Conservation (phyloP, 2,888 invertebrate genomes). For the Drosophila meridiana region DNA sequence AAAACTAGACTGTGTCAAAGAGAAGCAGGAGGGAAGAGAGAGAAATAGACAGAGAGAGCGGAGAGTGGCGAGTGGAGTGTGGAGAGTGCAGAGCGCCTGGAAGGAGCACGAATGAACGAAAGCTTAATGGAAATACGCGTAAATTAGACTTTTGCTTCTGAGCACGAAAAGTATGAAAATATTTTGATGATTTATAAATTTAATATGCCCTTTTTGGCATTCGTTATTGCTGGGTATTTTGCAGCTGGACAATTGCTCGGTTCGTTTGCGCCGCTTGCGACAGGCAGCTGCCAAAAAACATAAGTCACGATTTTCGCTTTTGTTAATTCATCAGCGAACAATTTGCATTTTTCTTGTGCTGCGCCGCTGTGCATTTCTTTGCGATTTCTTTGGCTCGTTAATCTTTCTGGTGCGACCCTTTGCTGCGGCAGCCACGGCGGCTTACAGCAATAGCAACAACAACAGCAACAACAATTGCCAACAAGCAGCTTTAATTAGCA, state of each 20-base stretch:
- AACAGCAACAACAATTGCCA: conserved; percentile 43
- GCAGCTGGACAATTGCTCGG: conserved; percentile 59
- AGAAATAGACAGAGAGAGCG: neutral
- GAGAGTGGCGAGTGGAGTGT: neutral
- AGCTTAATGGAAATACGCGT: conserved; percentile 12
- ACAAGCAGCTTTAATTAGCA: conserved; percentile 79
- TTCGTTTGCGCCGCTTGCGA: conserved; percentile 52
- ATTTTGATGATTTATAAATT: neutral
- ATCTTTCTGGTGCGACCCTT: conserved; percentile 74
- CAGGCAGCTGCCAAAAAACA: conserved; percentile 81
- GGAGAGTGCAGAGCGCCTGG: neutral
- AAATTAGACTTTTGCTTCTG: neutral
- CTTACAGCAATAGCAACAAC: conserved; percentile 7
- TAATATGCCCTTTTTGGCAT: conserved; percentile 20
- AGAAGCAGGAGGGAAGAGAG: neutral
- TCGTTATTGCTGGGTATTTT: conserved; percentile 26
- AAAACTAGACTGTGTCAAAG: conserved; percentile 51
- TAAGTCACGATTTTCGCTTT: conserved; percentile 82
- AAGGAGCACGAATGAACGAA: neutral
- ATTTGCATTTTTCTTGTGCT: conserved; percentile 73
- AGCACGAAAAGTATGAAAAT: neutral
- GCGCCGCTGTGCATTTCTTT: conserved; percentile 70
- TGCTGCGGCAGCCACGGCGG: conserved; percentile 29
- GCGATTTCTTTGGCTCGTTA: conserved; percentile 76
- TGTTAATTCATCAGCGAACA: conserved; percentile 82